Percentiles rank a stretch among this genome's conserved stretches.
Evolutionary conservation across 2,113 vertebrate species (phyloP).

Genomic region (Poeciliopsis occidentalis): DNA sequence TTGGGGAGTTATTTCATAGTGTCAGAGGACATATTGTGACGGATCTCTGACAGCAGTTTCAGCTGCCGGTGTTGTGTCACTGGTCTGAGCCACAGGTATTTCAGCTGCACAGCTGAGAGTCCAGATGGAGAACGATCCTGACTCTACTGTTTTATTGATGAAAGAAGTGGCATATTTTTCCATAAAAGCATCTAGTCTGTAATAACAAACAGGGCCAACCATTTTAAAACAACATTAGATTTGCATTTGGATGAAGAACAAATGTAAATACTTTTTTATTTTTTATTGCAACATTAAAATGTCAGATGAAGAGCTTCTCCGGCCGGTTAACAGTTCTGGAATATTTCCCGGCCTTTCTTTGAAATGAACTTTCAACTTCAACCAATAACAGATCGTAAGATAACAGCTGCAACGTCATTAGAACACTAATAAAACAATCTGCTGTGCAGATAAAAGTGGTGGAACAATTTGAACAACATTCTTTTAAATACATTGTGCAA

Average conservation of each 20-base stretch:
- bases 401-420: not conserved
- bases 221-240: not conserved
- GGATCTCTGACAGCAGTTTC: constrained; percentile 15
- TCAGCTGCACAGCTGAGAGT: constrained; percentile 27
- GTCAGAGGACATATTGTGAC: constrained; percentile 24
- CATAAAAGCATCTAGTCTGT: not conserved
- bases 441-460: not conserved
- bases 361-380: not conserved
- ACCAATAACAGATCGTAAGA: not conserved
- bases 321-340: no score
- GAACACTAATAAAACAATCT: not conserved
- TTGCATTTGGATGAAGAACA: not conserved
- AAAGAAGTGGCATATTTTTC: not conserved
- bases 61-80: constrained; percentile 20
- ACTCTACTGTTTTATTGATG: not conserved
- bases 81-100: not conserved
- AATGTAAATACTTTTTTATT: not conserved
- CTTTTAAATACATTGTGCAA: no score
- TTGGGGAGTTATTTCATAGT: constrained; percentile 13
- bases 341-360: not conserved
- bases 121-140: not conserved
- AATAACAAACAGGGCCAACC: not conserved
- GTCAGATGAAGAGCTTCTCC: no score
- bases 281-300: no score
- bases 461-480: no score